phyloP scores from a whole-genome alignment of 2,888 invertebrate genomes.

The Yponomeuta plumbellus region DNA sequence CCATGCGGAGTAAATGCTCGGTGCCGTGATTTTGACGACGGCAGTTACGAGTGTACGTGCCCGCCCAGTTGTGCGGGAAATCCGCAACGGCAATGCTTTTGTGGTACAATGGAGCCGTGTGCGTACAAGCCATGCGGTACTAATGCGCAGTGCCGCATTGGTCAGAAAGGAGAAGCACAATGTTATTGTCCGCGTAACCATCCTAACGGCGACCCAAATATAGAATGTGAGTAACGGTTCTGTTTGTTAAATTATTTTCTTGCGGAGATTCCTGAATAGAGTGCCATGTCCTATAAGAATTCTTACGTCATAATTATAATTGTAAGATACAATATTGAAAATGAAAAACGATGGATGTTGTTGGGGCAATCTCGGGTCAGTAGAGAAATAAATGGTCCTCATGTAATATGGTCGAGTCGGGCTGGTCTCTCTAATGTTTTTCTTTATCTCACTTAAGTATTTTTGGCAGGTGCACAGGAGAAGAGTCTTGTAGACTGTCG shows the following conservation, averaged over 20 bases:
- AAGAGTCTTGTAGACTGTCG: constrained; percentile 84
- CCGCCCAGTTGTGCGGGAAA: constrained; percentile 88
- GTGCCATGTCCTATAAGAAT: not conserved
- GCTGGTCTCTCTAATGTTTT: not conserved
- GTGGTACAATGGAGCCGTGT: constrained; percentile 86
- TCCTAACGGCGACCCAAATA: constrained; percentile 89
- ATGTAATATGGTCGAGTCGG: too few species aligned
- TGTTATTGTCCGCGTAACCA: constrained; percentile 90
- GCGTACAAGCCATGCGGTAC: constrained; percentile 86
- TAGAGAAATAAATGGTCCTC: too few species aligned
- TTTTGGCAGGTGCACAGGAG: constrained; percentile 72
- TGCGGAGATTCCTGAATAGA: not conserved
- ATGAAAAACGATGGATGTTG: not conserved
- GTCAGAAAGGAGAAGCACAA: constrained; percentile 81
- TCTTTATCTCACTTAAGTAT: not conserved
- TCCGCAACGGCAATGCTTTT: constrained; percentile 86
- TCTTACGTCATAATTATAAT: too few species aligned
- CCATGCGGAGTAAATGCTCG: constrained; percentile 91
- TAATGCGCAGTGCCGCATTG: constrained; percentile 87
- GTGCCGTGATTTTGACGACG: constrained; percentile 84
- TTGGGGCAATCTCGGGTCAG: too few species aligned
- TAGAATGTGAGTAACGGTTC: constrained; percentile 84
- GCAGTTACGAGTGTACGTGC: constrained; percentile 89
- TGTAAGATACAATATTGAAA: too few species aligned
- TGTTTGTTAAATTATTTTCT: not conserved